Evolutionary conservation across 2,113 vertebrate species (phyloP).

Genomic region (Fukomys damarensis): DNA sequence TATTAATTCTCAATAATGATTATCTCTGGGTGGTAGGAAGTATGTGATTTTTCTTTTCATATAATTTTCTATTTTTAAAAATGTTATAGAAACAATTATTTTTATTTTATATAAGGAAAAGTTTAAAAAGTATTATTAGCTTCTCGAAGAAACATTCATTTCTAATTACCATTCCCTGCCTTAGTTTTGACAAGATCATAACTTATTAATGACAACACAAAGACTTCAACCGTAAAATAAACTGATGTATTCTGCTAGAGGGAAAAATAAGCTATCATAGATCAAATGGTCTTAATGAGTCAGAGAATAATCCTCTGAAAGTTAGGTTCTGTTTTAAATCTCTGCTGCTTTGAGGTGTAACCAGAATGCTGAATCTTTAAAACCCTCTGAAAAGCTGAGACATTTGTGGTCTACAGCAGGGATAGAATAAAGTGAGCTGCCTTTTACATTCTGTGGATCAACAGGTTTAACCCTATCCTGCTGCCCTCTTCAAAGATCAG

Average conservation of each 20-base stretch:
- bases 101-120: constrained; percentile 26
- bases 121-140: background rate
- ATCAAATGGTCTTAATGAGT: constrained; percentile 58
- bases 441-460: constrained; percentile 11
- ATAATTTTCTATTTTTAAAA: constrained; percentile 31
- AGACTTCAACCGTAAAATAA: constrained; percentile 54
- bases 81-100: constrained; percentile 22
- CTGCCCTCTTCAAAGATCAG: background rate
- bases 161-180: background rate
- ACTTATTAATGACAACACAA: constrained; percentile 61
- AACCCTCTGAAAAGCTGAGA: background rate
- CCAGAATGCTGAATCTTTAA: constrained; percentile 26
- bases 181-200: constrained; percentile 32
- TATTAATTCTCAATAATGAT: background rate
- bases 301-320: constrained; percentile 62
- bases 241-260: constrained; percentile 42
- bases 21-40: background rate
- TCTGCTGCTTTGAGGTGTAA: constrained; percentile 47
- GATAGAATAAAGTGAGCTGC: background rate
- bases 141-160: background rate
- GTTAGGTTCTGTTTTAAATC: constrained; percentile 41
- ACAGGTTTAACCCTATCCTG: background rate
- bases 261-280: constrained; percentile 38
- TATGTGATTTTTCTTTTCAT: background rate
- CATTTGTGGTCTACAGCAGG: background rate